Evolutionary conservation across 2,888 invertebrate genomes (phyloP).

Genomic region (Allolobophora icterica): DNA sequence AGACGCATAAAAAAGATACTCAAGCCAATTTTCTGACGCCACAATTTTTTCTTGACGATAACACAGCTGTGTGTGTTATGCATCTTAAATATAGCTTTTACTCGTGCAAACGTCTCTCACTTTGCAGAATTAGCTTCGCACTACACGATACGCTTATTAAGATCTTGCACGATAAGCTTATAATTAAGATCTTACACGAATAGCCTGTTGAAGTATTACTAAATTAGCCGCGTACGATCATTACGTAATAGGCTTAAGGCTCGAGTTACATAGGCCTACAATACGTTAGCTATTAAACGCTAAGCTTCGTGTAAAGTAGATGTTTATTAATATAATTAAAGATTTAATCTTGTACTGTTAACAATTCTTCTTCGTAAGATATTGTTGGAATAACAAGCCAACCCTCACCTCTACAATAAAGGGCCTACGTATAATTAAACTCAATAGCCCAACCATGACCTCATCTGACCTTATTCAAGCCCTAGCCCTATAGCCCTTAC

Average conservation of each 20-base stretch:
- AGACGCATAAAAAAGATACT: background rate
- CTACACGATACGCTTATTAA: background rate
- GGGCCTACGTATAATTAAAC: too few species aligned
- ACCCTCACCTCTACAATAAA: too few species aligned
- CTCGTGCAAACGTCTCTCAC: background rate
- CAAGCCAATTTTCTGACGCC: background rate
- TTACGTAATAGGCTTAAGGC: background rate
- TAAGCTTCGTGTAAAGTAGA: background rate
- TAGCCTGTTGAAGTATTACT: background rate
- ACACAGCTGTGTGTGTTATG: background rate
- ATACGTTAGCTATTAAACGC: slow-evolving; percentile 8
- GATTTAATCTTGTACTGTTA: background rate
- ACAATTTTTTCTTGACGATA: background rate
- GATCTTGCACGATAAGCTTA: background rate
- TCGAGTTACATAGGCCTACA: too few species aligned
- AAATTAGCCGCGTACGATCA: background rate
- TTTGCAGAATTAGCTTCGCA: background rate
- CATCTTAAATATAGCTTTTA: background rate
- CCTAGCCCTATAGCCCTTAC: too few species aligned
- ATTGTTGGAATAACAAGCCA: too few species aligned
- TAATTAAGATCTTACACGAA: background rate
- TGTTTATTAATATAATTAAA: background rate
- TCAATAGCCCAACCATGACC: too few species aligned
- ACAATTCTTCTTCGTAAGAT: background rate
- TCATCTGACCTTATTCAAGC: too few species aligned